Conservation (phyloP, 2,888 invertebrate genomes). For the Cerastis leucographa region DNA sequence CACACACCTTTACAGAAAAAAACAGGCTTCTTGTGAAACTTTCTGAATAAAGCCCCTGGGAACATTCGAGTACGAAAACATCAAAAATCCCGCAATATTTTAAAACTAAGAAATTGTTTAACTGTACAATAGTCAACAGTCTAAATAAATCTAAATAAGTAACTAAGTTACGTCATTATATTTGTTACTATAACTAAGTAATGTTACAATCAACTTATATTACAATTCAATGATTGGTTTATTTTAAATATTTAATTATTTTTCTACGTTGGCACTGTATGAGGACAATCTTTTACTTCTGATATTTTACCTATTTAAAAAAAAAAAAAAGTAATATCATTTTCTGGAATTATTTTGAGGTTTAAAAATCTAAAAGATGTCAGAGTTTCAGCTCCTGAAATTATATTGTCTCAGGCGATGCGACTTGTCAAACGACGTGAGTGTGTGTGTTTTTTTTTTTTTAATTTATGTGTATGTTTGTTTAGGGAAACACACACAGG, state of each 20-base stretch:
- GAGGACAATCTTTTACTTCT: slow-evolving; percentile 38
- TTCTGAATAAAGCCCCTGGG: slow-evolving; percentile 20
- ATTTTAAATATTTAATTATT: slow-evolving; percentile 57
- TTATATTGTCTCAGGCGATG: neutral
- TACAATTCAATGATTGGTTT: slow-evolving; percentile 64
- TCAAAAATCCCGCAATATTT: slow-evolving; percentile 32
- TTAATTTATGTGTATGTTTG: neutral
- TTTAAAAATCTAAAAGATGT: neutral
- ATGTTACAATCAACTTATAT: slow-evolving; percentile 67
- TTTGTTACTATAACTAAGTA: slow-evolving; percentile 65
- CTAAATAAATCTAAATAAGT: slow-evolving; percentile 62
- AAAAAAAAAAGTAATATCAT: neutral
- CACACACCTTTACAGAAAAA: slow-evolving; percentile 33
- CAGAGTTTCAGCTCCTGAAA: neutral
- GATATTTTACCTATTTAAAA: neutral
- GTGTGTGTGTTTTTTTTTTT: neutral
- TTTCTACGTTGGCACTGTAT: slow-evolving; percentile 62
- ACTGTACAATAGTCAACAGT: slow-evolving; percentile 65
- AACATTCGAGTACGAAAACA: slow-evolving; percentile 21
- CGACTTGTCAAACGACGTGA: neutral
- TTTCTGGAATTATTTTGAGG: neutral
- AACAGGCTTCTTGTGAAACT: slow-evolving; percentile 24
- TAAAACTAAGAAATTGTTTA: slow-evolving; percentile 41
- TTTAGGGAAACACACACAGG: neutral
- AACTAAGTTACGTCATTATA: slow-evolving; percentile 71